These are phyloP conservation scores for Drosophila diplacantha DNA, from an alignment of 2,888 invertebrate species.

Conservation along the genomic window DNA sequence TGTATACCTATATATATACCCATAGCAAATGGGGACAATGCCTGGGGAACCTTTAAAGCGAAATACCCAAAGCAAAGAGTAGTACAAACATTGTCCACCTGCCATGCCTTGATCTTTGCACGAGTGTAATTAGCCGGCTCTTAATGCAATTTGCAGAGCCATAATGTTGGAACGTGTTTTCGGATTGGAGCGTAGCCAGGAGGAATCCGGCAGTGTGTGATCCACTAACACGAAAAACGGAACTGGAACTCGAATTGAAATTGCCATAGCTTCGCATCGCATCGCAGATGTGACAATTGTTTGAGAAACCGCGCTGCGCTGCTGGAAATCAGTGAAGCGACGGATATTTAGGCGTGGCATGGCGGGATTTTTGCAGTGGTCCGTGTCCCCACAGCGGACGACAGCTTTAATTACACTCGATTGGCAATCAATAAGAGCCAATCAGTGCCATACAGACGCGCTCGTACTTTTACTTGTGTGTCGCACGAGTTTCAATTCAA, in stretches of 20 bases:
- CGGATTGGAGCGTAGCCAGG: slow-evolving; percentile 1
- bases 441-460: slow-evolving; percentile 52
- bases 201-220: slow-evolving; percentile 10
- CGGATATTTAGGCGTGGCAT: slow-evolving; percentile 39
- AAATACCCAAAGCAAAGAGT: neutral
- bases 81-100: slow-evolving; percentile 19
- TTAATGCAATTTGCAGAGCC: slow-evolving; percentile 57
- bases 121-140: slow-evolving; percentile 52
- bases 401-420: slow-evolving; percentile 66
- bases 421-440: slow-evolving; percentile 72
- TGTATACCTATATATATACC: neutral
- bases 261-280: slow-evolving; percentile 4
- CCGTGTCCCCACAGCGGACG: slow-evolving; percentile 53
- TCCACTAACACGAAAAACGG: slow-evolving; percentile 42
- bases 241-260: slow-evolving; percentile 18
- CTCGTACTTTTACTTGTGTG: slow-evolving; percentile 54
- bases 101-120: slow-evolving; percentile 52
- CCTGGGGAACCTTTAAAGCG: neutral
- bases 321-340: slow-evolving; percentile 53
- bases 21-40: neutral
- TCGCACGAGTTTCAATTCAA: slow-evolving; percentile 44
- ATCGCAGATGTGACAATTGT: slow-evolving; percentile 38
- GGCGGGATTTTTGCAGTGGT: slow-evolving; percentile 57
- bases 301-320: slow-evolving; percentile 31
- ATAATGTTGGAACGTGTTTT: slow-evolving; percentile 46